Percentiles rank a stretch among this genome's conserved stretches.
Evolutionary conservation across 2,797 vertebrate genomes (phyloP).

Genomic region (Psittacula derbiana): DNA sequence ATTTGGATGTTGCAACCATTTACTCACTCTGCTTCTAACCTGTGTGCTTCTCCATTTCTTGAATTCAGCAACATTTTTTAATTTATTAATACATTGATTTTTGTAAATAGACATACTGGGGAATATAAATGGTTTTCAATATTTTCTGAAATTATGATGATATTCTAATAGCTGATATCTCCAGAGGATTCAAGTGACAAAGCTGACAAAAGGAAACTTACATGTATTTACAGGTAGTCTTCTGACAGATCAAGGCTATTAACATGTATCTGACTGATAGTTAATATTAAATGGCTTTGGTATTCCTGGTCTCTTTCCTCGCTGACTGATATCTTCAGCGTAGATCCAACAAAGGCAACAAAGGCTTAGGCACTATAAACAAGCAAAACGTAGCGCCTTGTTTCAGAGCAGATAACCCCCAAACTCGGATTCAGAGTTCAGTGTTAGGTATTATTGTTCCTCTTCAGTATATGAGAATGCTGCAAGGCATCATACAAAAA

Average conservation of each 20-base stretch:
- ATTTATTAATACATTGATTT: not conserved
- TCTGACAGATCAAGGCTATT: not conserved
- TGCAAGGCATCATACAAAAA: not conserved
- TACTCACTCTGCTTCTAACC: constrained; percentile 52
- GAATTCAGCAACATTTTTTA: constrained; percentile 8
- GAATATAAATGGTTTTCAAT: not conserved
- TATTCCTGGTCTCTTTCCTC: not conserved
- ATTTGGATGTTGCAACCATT: constrained; percentile 65
- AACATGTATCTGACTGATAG: not conserved
- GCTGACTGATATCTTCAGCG: not conserved
- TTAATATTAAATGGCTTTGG: not conserved
- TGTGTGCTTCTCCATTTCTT: constrained; percentile 56
- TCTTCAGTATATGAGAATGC: not conserved
- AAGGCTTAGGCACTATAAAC: not conserved
- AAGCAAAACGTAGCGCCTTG: not conserved
- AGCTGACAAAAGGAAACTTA: not conserved
- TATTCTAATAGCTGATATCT: not conserved
- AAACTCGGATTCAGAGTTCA: not conserved
- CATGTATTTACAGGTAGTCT: not conserved
- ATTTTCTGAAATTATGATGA: not conserved
- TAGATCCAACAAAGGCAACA: not conserved
- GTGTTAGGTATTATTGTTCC: not conserved
- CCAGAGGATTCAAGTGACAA: not conserved
- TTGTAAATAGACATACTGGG: constrained; percentile 3
- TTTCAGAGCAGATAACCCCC: not conserved